phyloP scores from a whole-genome alignment of 2,113 vertebrate species.

The Catharus bicknelli region DNA sequence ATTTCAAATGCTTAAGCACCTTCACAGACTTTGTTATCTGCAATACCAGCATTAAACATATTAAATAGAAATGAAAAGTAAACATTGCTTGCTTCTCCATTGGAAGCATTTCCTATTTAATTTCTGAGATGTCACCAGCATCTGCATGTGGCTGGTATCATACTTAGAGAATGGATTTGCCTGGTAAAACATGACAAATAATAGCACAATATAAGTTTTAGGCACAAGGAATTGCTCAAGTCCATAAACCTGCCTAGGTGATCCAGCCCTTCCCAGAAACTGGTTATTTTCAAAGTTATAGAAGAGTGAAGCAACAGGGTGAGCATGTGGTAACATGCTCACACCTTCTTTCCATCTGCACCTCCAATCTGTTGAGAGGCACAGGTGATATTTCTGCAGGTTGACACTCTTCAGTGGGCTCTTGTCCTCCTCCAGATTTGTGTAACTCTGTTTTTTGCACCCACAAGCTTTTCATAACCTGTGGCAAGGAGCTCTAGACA shows the following conservation, averaged over 20 bases:
- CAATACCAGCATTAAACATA: background rate
- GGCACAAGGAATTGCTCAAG: background rate
- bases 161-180: background rate
- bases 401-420: background rate
- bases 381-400: background rate
- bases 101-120: background rate
- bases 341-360: conserved; percentile 13
- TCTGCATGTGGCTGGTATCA: background rate
- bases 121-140: background rate
- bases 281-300: background rate
- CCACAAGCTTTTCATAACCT: background rate
- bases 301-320: background rate
- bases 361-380: background rate
- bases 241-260: background rate
- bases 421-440: background rate
- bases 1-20: background rate
- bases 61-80: background rate
- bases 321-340: background rate
- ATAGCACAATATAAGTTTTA: background rate
- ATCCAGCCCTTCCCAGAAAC: background rate
- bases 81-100: background rate
- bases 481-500: background rate
- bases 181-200: background rate
- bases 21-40: background rate
- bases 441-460: background rate